Conservation (phyloP, 92 coral and sea anemone genomes). For the Virgularia gustaviana region DNA sequence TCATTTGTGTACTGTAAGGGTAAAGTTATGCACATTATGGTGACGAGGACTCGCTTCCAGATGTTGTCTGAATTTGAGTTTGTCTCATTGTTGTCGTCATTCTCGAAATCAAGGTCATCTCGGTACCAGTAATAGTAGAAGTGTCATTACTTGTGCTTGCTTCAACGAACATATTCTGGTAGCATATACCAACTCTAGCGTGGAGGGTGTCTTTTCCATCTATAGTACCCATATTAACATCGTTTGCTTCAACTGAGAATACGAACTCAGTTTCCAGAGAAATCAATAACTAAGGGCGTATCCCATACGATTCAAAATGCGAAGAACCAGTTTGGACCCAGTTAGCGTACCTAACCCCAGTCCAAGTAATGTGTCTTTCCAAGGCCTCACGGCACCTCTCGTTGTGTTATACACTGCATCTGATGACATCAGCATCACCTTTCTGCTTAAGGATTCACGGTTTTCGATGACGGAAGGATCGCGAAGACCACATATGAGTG, state of each 20-base stretch:
- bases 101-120: too few relatives aligned
- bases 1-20: too few relatives aligned
- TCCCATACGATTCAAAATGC: slow-evolving; percentile 19
- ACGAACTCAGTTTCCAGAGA: slow-evolving; percentile 9
- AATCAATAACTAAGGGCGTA: slow-evolving; percentile 1
- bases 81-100: too few relatives aligned
- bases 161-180: slow-evolving; percentile 6
- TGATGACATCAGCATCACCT: not conserved
- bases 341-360: slow-evolving; percentile 10
- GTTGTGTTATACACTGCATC: slow-evolving; percentile 4
- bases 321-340: slow-evolving; percentile 19
- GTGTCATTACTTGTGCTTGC: slow-evolving; percentile 6
- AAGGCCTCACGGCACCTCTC: slow-evolving; percentile 4
- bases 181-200: slow-evolving; percentile 19
- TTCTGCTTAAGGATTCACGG: slow-evolving; percentile 3
- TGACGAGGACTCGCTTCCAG: too few relatives aligned
- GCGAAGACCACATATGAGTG: slow-evolving; percentile 5
- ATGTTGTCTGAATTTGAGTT: too few relatives aligned
- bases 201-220: slow-evolving; percentile 26
- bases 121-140: slow-evolving; percentile 5
- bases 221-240: slow-evolving; percentile 13
- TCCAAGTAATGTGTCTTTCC: slow-evolving; percentile 15
- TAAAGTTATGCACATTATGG: too few relatives aligned
- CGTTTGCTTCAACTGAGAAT: not conserved
- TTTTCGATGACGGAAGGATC: not conserved